Evolutionary conservation across 2,113 vertebrate genomes (phyloP), one percentile per base, ranked within the genome.

Genomic region (Bufo bufo): DNA sequence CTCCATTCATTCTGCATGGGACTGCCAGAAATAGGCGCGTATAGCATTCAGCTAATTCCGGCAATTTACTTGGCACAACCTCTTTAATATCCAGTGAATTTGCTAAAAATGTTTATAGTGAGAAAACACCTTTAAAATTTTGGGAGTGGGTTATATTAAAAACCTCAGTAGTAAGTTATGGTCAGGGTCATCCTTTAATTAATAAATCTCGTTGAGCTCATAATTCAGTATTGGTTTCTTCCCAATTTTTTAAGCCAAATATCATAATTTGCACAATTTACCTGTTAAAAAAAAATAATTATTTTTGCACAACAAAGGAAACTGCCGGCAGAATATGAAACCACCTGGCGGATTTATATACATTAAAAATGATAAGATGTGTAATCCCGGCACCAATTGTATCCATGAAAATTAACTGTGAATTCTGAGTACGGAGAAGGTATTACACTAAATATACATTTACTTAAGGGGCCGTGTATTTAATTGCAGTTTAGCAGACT

Each of bases 321-420:
- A 33, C 33, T 33, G 33, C 33, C 33, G 33, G 33, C 65, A 47
- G 6, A 16, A 17, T 23, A 69, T 50, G 10, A 69, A 66, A 49
- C 63, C 82, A 17, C 82, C 82, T 33, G n/a, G 63, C 19, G 47
- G n/a, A 66, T 66, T 52, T 71, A 20, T 84, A 83, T 54, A 50
- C 45, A n/a, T 80, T 59, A 13, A 79, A 33, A 65, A 49, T 63
- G 4, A 23, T 54, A 33, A 84, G 10, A 14, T 54, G 7, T 65
- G 47, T 23, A 19, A 63, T 82, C 33, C 59, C 59, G 10, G 45
- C 20, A 50, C 20, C 47, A 23, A 69, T 83, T 69, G 61, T 47
- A 49, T 83, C 9, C 6, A 33, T 20, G 13, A 20, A 74, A 75
- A 43, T 75, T 72, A 47, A 11, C 12, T 10, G 47, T 72, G 50